phyloP scores from a whole-genome alignment of 2,797 vertebrate species.

The Spea hammondii region DNA sequence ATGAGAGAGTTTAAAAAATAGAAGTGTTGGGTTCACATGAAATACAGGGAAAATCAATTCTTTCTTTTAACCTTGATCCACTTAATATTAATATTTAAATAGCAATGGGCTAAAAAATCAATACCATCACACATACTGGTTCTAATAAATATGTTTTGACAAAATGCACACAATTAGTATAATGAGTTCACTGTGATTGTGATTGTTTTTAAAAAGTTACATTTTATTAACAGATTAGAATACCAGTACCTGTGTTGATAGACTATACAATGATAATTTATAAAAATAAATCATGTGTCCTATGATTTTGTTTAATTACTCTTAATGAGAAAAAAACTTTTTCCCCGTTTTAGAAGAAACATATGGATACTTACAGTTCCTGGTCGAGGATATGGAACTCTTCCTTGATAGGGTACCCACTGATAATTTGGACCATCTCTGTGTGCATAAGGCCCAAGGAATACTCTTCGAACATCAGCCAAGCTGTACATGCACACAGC shows the following conservation, averaged over 20 bases:
- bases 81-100: slow-evolving; percentile 66
- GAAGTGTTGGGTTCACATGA: slow-evolving; percentile 19
- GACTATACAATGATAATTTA: too few species aligned
- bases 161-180: too few species aligned
- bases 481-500: slow-evolving; percentile 97
- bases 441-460: slow-evolving; percentile 93
- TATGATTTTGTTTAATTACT: too few species aligned
- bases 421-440: slow-evolving; percentile 96
- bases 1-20: neutral
- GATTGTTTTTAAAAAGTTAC: too few species aligned
- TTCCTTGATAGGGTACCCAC: slow-evolving; percentile 94
- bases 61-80: slow-evolving; percentile 61
- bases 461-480: slow-evolving; percentile 92
- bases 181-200: too few species aligned
- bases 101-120: slow-evolving; percentile 60
- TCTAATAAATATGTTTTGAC: too few species aligned
- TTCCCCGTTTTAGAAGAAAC: too few species aligned
- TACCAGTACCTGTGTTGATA: too few species aligned
- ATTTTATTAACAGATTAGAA: too few species aligned
- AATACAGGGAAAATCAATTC: slow-evolving; percentile 62
- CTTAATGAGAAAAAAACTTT: too few species aligned
- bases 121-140: slow-evolving; percentile 43
- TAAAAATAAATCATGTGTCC: too few species aligned
- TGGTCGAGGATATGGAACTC: slow-evolving; percentile 93
- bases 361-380: slow-evolving; percentile 84